Evolutionary conservation across 2,113 vertebrate genomes (phyloP).

Genomic region (Salvator merianae): DNA sequence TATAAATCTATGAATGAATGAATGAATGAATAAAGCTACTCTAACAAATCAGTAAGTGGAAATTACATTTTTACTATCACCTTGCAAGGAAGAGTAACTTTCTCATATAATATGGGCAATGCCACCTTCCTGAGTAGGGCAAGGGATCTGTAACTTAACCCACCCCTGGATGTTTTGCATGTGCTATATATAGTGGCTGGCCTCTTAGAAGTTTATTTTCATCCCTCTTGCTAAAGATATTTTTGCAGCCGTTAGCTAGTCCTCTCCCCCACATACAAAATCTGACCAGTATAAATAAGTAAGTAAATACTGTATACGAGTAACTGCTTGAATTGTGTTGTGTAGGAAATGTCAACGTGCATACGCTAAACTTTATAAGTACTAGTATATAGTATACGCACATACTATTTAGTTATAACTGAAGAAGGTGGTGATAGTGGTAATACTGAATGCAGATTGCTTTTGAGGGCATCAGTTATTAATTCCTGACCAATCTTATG

Average conservation of each 20-base stretch:
- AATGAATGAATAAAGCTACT: not conserved
- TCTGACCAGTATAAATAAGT: too few relatives aligned
- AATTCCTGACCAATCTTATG: not conserved
- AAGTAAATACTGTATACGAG: not conserved
- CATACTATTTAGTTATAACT: too few relatives aligned
- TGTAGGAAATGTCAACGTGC: not conserved
- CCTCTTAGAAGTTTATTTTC: slow-evolving; percentile 30
- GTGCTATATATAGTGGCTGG: slow-evolving; percentile 46
- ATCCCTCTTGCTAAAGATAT: not conserved
- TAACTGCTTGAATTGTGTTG: not conserved
- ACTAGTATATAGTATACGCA: too few relatives aligned
- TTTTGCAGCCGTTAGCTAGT: not conserved
- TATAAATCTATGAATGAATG: too few relatives aligned
- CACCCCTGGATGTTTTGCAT: not conserved
- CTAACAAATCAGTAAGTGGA: not conserved
- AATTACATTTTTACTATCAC: not conserved
- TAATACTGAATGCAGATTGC: not conserved
- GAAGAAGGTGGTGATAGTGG: too few relatives aligned
- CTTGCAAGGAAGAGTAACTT: not conserved
- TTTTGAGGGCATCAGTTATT: accelerated
- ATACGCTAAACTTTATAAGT: not conserved
- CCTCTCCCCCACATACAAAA: too few relatives aligned
- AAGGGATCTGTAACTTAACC: slow-evolving; percentile 25
- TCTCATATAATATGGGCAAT: not conserved
- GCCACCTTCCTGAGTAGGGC: not conserved